A percentile compares a stretch with the other conserved stretches of the same genome.
phyloP scores from a whole-genome alignment of 2,888 invertebrate species.

The Dynastes grantii region DNA sequence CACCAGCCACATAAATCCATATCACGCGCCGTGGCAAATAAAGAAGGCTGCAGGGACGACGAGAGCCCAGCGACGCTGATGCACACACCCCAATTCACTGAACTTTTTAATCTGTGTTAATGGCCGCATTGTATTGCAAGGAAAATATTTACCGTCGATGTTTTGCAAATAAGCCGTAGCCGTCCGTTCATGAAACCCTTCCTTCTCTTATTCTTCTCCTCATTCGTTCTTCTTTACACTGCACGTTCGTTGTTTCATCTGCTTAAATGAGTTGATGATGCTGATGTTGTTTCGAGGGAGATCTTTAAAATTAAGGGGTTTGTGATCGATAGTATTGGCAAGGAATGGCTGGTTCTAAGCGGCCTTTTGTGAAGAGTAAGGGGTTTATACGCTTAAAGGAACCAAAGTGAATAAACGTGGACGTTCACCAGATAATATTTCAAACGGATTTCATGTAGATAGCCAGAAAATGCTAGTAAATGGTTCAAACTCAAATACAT shows the following conservation, averaged over 20 bases:
- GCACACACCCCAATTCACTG: conserved; percentile 16
- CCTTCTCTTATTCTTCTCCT: neutral
- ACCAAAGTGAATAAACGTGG: neutral
- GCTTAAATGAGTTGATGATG: conserved; percentile 8
- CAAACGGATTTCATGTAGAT: neutral
- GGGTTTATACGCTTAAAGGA: neutral
- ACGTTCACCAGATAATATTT: neutral
- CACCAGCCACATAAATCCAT: conserved; percentile 35
- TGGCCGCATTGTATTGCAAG: conserved; percentile 33
- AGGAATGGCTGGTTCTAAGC: neutral
- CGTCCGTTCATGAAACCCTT: neutral
- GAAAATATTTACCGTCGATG: conserved; percentile 34
- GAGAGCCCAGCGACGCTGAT: conserved; percentile 8
- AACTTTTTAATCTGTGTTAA: conserved; percentile 45
- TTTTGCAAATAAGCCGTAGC: conserved; percentile 34
- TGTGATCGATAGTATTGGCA: neutral
- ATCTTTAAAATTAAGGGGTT: conserved; percentile 13
- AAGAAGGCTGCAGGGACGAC: neutral
- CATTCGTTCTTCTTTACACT: neutral
- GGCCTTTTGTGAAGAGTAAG: neutral
- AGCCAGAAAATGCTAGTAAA: neutral
- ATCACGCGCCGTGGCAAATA: conserved; percentile 25
- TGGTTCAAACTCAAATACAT: too few relatives aligned
- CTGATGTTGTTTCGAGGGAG: neutral
- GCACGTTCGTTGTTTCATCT: neutral